These are phyloP conservation scores for Antedon mediterranea DNA, from an alignment of 53 echinoderm and acorn worm species.

Conservation along the genomic window DNA sequence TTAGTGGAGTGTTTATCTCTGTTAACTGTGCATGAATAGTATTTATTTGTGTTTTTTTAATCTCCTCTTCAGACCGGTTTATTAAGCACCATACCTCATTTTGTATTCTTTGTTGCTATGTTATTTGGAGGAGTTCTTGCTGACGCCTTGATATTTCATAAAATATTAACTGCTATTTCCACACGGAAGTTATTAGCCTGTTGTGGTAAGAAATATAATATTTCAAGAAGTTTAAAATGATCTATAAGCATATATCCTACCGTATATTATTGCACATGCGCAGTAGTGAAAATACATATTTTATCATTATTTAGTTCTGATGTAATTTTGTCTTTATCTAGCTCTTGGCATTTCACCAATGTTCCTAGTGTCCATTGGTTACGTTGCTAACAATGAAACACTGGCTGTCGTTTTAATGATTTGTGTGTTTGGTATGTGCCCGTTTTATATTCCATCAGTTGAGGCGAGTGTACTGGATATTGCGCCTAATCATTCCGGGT, in stretches of 20 bases:
- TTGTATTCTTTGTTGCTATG: neutral
- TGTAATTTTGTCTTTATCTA: neutral
- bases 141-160: neutral
- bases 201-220: neutral
- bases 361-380: conserved; percentile 11
- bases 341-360: conserved; percentile 6
- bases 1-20: too few relatives aligned
- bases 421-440: conserved; percentile 1
- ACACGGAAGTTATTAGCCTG: neutral
- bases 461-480: conserved; percentile 3
- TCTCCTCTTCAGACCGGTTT: neutral
- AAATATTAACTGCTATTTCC: neutral
- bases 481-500: conserved; percentile 6
- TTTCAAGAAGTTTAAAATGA: too few relatives aligned
- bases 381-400: neutral
- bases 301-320: too few relatives aligned
- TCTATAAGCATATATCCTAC: too few relatives aligned
- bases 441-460: neutral
- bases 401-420: conserved; percentile 2
- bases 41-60: too few relatives aligned
- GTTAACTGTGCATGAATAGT: too few relatives aligned
- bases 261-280: too few relatives aligned
- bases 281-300: too few relatives aligned
- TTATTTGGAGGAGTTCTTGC: neutral
- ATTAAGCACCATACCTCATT: neutral